Evolutionary conservation across 2,113 vertebrate genomes (phyloP).

Genomic region (Acanthochromis polyacanthus): DNA sequence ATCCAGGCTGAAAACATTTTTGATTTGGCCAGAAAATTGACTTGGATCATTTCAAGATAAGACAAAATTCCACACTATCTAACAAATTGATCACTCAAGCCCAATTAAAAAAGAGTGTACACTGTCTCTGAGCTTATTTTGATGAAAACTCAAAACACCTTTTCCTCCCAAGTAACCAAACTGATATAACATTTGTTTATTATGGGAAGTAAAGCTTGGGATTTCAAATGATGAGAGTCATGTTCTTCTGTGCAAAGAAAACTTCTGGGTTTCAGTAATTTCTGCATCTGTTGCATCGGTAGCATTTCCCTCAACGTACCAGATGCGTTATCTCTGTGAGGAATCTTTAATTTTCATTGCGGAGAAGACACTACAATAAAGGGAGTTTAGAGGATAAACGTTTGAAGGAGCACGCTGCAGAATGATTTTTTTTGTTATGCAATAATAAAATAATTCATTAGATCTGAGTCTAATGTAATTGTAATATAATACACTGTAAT

Average conservation of each 20-base stretch:
- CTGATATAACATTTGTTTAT: neutral
- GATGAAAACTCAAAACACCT: neutral
- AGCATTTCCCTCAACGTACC: conserved; percentile 3
- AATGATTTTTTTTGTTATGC: neutral
- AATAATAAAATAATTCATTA: neutral
- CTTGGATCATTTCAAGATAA: neutral
- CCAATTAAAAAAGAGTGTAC: neutral
- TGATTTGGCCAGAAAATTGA: no score
- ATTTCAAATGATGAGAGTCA: conserved; percentile 8
- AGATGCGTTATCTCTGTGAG: neutral
- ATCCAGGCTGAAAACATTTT: neutral
- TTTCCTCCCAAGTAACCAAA: neutral
- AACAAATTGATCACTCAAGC: neutral
- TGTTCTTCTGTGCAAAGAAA: conserved; percentile 31
- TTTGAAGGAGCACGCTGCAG: neutral
- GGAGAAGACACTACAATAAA: neutral
- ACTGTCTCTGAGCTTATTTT: neutral
- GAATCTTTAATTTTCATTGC: neutral
- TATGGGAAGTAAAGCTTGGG: conserved; percentile 26
- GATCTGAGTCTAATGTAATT: neutral
- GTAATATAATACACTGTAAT: neutral
- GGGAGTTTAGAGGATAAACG: neutral
- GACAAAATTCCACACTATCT: neutral
- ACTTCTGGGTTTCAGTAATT: conserved; percentile 52
- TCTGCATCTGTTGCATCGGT: conserved; percentile 22